phyloP scores from a whole-genome alignment of 2,113 vertebrate genomes.

The Sebastes schlegelii region DNA sequence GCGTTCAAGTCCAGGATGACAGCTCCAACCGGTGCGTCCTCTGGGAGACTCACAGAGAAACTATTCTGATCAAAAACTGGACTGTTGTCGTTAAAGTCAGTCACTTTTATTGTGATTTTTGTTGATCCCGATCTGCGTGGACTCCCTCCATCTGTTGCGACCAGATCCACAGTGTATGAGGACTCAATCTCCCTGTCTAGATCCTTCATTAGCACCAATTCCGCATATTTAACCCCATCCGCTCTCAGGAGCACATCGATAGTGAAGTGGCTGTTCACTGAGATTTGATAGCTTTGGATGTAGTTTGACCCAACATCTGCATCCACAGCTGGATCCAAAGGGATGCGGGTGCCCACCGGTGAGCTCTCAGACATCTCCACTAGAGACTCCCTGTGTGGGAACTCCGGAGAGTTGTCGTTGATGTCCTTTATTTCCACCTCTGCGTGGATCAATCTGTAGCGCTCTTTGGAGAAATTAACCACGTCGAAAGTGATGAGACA shows the following conservation, averaged over 20 bases:
- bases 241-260: conserved; percentile 93
- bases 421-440: conserved; percentile 95
- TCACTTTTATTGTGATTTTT: conserved; percentile 89
- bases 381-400: conserved; percentile 86
- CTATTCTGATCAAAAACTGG: conserved; percentile 91
- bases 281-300: conserved; percentile 93
- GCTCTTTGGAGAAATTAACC: conserved; percentile 93
- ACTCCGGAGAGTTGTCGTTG: conserved; percentile 94
- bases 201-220: conserved; percentile 93
- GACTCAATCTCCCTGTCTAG: conserved; percentile 93
- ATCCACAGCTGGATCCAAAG: conserved; percentile 90
- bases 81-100: conserved; percentile 96
- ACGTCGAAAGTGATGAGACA: conserved; percentile 95
- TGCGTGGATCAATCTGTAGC: conserved; percentile 94
- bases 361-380: conserved; percentile 94
- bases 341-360: conserved; percentile 89
- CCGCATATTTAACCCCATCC: conserved; percentile 93
- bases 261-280: conserved; percentile 93
- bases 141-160: conserved; percentile 92
- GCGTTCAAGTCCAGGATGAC: conserved; percentile 91
- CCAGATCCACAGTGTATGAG: conserved; percentile 89
- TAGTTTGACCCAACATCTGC: conserved; percentile 93
- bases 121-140: conserved; percentile 88
- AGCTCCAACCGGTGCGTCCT: conserved; percentile 89
- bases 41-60: conserved; percentile 89